phyloP scores from a whole-genome alignment of 1,140 invertebrate genomes.

The Drosophila sp. region DNA sequence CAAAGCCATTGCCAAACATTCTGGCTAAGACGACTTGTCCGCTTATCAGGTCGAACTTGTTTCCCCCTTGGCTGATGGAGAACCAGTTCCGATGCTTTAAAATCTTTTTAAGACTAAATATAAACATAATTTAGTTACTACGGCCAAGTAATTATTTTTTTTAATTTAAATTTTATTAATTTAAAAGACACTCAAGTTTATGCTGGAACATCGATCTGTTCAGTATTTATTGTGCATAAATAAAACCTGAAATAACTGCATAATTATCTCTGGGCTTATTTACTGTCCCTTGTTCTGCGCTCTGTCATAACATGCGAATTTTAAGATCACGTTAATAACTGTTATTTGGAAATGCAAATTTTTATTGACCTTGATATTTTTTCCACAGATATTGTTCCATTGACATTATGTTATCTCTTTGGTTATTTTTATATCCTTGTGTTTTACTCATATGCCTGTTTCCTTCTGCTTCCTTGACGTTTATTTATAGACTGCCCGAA shows the following conservation, averaged over 20 bases:
- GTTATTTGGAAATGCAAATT: constrained; percentile 23
- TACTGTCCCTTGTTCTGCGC: background rate
- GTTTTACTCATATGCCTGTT: constrained; percentile 19
- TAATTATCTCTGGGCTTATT: background rate
- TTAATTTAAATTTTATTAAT: background rate
- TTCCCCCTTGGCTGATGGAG: background rate
- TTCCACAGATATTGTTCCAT: no score
- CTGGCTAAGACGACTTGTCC: constrained; percentile 16
- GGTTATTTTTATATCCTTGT: constrained; percentile 18
- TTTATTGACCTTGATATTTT: constrained; percentile 24
- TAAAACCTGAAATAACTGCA: background rate
- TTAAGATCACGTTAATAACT: constrained; percentile 25
- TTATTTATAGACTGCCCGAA: constrained; percentile 89
- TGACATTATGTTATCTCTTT: constrained; percentile 43
- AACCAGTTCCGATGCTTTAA: constrained; percentile 32
- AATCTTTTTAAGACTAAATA: background rate
- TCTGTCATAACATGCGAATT: constrained; percentile 20
- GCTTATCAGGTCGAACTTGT: constrained; percentile 34
- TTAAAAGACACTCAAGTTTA: background rate
- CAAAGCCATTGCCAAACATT: constrained; percentile 44
- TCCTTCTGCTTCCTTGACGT: constrained; percentile 27
- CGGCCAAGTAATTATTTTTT: no score
- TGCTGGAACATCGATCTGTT: background rate
- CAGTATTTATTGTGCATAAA: background rate
- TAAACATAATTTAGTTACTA: no score